Evolutionary conservation across 2,888 invertebrate genomes (phyloP).

Genomic region (Alloplasta piceator): DNA sequence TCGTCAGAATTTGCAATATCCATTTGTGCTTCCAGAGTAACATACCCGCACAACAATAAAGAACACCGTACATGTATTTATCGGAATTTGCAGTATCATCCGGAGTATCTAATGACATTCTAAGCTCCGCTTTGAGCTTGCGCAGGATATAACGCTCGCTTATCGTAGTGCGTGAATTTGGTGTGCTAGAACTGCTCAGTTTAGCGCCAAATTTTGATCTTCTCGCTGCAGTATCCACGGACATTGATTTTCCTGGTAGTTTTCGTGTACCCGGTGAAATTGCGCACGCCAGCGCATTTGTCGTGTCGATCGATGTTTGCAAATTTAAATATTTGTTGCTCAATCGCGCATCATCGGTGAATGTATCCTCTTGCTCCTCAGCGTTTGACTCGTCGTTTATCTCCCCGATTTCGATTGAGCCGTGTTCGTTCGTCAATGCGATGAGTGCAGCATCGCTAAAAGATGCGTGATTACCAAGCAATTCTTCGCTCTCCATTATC

Average conservation of each 20-base stretch:
- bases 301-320: conserved; percentile 29
- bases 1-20: conserved; percentile 90
- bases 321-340: conserved; percentile 30
- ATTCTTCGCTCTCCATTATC: conserved; percentile 83
- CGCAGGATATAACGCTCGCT: conserved; percentile 77
- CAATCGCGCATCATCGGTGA: conserved; percentile 40
- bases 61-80: conserved; percentile 89
- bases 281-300: conserved; percentile 34
- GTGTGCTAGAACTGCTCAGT: conserved; percentile 60
- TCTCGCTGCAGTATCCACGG: conserved; percentile 75
- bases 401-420: not conserved
- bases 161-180: conserved; percentile 54
- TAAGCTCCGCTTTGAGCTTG: conserved; percentile 76
- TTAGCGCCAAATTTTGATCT: conserved; percentile 60
- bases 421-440: conserved; percentile 71
- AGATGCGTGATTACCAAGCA: conserved; percentile 80
- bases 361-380: conserved; percentile 58
- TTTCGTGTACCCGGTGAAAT: conserved; percentile 21
- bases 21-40: conserved; percentile 94
- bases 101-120: conserved; percentile 76
- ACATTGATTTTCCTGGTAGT: conserved; percentile 74
- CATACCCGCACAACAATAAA: conserved; percentile 93
- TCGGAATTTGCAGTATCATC: conserved; percentile 77
- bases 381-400: conserved; percentile 25
- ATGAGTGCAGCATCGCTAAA: conserved; percentile 76